Evolutionary conservation across 2,797 vertebrate genomes (phyloP), one percentile per base, ranked within the genome.

Genomic region (Micrastur ruficollis): DNA sequence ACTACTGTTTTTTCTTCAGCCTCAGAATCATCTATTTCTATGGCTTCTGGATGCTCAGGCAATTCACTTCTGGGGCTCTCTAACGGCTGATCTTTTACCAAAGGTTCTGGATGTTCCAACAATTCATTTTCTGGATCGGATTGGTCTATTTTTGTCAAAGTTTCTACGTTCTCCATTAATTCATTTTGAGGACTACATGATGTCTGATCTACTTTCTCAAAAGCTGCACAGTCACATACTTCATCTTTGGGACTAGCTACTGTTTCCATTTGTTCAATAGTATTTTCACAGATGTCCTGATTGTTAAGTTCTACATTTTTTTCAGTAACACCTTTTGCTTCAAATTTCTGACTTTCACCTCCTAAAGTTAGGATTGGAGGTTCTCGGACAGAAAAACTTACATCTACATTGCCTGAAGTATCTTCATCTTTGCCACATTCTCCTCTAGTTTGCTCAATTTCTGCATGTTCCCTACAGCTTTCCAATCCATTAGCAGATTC

Each of bases 401-500:
- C 15, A 93, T 90, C 66, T 5, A 15, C 29, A 14, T 87, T 74
- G 44, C 89, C 92, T 50, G 65, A 74, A 49, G 14, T 42, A 80
- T 96, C 86, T 58, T 85, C 90, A 62, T 86, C 90, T 95, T 94
- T 81, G 56, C 71, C 87, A 93, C 40, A 68, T 61, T 94, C 75
- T 93, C 68, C 79, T 80, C 49, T 13, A 62, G 84, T 71, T 67
- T 95, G 95, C 36, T 91, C 70, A 61, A 1, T 63, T 86, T 94
- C 91, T 50, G 74, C 62, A 87, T 25, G 84, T 38, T 97, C 90
- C 73, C 12, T 94, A 68, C 55, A 96, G 81, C 82, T 96, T 97
- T 92, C 95, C 52, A 98, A 90, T 29, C 95, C 96, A 89, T 97
- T 93, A 92, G 95, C 80, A 95, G 97, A 94, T 56, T 97, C 96